Percentiles rank a stretch among this genome's conserved stretches.
phyloP scores from a whole-genome alignment of 2,113 vertebrate species.

The Salvelinus namaycush region DNA sequence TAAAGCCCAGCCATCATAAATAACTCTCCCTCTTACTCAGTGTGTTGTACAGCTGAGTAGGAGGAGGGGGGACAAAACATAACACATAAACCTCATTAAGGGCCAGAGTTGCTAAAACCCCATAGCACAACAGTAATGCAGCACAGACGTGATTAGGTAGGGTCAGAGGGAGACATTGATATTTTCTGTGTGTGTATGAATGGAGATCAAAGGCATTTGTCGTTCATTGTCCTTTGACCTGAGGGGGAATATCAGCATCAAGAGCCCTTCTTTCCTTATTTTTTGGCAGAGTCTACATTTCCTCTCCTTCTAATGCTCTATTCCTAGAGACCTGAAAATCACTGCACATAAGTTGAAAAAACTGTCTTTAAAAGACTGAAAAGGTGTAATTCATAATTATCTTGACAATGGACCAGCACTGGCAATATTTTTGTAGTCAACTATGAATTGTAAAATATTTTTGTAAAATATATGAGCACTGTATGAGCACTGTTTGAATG shows the following conservation, averaged over 20 bases:
- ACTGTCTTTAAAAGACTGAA: background rate
- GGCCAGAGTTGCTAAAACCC: slow-evolving; percentile 46
- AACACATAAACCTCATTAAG: slow-evolving; percentile 69
- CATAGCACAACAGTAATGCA: slow-evolving; percentile 30
- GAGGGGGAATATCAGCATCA: slow-evolving; percentile 48
- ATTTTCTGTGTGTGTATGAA: slow-evolving; percentile 63
- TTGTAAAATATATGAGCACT: background rate
- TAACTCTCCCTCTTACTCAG: slow-evolving; percentile 42
- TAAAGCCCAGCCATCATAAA: slow-evolving; percentile 22
- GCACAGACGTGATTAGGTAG: slow-evolving; percentile 58
- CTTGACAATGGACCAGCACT: background rate
- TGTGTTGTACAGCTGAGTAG: slow-evolving; percentile 48
- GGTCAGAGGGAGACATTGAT: slow-evolving; percentile 51
- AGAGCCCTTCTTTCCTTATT: background rate
- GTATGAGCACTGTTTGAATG: too few relatives aligned
- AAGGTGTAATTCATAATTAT: background rate
- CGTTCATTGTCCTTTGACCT: slow-evolving; percentile 50
- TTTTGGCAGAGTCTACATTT: background rate
- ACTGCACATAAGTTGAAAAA: background rate
- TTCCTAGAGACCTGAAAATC: background rate
- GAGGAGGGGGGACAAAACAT: slow-evolving; percentile 56
- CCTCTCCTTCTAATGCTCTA: background rate
- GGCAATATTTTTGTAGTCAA: background rate
- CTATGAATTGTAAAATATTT: background rate
- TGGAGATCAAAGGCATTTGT: slow-evolving; percentile 57